These are phyloP conservation scores for Buathra laborator DNA, from an alignment of 2,888 invertebrate species.

Conservation along the genomic window DNA sequence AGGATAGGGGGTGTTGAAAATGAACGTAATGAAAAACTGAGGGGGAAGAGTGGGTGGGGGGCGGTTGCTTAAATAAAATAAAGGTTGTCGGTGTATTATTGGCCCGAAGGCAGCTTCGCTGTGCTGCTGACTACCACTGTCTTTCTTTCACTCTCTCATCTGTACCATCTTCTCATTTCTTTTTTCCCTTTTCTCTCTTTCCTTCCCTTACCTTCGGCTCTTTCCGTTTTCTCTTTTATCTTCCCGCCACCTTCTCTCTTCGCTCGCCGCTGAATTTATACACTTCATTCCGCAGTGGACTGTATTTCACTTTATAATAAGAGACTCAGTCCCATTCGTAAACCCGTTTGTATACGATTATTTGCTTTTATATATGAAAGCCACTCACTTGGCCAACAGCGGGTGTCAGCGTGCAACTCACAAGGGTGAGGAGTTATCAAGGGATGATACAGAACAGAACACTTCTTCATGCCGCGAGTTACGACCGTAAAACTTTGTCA, in stretches of 20 bases:
- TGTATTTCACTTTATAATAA: slow-evolving; percentile 72
- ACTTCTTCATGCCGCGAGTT: slow-evolving; percentile 61
- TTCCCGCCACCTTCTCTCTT: slow-evolving; percentile 53
- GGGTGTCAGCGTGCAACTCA: slow-evolving; percentile 43
- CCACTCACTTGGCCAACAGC: slow-evolving; percentile 22
- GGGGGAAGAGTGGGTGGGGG: slow-evolving; percentile 51
- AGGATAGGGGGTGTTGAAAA: slow-evolving; percentile 76
- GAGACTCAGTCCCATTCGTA: slow-evolving; percentile 67
- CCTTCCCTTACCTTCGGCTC: slow-evolving; percentile 8
- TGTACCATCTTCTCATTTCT: slow-evolving; percentile 26
- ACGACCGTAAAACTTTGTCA: slow-evolving; percentile 64
- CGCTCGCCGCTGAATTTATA: slow-evolving; percentile 60
- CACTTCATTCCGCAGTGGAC: slow-evolving; percentile 66
- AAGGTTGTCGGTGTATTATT: slow-evolving; percentile 83
- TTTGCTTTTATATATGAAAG: slow-evolving; percentile 64
- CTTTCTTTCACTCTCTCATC: slow-evolving; percentile 65
- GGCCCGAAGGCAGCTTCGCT: slow-evolving; percentile 76
- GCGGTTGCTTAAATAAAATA: slow-evolving; percentile 84
- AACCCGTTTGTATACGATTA: slow-evolving; percentile 70
- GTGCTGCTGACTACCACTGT: slow-evolving; percentile 56
- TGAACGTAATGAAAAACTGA: slow-evolving; percentile 84
- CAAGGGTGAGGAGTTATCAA: slow-evolving; percentile 59
- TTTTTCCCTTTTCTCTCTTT: slow-evolving; percentile 48
- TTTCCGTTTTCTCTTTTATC: slow-evolving; percentile 41
- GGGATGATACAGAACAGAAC: slow-evolving; percentile 42